These are phyloP conservation scores for Minunthozetes semirufus DNA, from an alignment of 2,888 invertebrate genomes.

Conservation along the genomic window DNA sequence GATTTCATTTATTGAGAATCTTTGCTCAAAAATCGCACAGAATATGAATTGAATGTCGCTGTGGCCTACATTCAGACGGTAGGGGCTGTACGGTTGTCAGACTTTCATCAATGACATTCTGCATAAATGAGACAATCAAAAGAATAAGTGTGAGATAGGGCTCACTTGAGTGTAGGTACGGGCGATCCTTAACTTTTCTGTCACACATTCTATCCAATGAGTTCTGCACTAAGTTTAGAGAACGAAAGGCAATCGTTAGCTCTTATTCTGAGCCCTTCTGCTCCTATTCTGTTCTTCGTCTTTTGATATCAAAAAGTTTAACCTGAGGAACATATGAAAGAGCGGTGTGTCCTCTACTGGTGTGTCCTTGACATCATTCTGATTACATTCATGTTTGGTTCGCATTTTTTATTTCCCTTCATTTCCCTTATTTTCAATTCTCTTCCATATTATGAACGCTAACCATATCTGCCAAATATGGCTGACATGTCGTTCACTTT, in stretches of 20 bases:
- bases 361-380: constrained; percentile 23
- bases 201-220: neutral
- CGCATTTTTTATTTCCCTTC: neutral
- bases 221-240: neutral
- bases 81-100: constrained; percentile 29
- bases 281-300: constrained; percentile 4
- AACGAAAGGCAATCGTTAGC: neutral
- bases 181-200: constrained; percentile 10
- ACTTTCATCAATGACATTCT: constrained; percentile 23
- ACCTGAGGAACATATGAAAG: constrained; percentile 4
- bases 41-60: neutral
- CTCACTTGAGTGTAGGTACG: neutral
- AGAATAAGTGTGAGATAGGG: constrained; percentile 18
- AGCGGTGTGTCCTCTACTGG: neutral
- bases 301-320: constrained; percentile 18
- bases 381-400: neutral
- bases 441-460: constrained; percentile 3
- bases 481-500: constrained; percentile 24
- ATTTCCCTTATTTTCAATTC: constrained; percentile 18
- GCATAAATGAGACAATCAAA: neutral
- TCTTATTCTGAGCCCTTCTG: constrained; percentile 10
- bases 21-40: neutral
- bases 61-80: constrained; percentile 22
- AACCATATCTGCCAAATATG: neutral
- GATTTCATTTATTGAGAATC: neutral